A percentile compares a stretch with the other conserved stretches of the same genome.
Evolutionary conservation across 30 jellyfish, hydroid and myxozoan species (phyloP).

Genomic region (Hydractinia echinata): DNA sequence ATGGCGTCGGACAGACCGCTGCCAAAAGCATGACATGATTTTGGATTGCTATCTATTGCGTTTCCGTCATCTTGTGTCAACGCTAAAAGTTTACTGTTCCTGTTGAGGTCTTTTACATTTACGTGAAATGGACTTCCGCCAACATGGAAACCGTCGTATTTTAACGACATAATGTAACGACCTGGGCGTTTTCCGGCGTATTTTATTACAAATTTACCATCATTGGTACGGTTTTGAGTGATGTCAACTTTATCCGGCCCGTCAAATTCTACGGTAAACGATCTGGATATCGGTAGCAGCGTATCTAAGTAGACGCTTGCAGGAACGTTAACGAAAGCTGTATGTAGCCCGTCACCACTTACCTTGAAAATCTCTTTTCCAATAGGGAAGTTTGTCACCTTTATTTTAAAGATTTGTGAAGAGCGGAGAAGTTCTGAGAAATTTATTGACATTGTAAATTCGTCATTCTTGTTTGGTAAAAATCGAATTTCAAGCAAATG

Average conservation of each 20-base stretch:
- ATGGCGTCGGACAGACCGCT: slow-evolving; percentile 50
- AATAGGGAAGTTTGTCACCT: neutral
- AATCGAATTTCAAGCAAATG: slow-evolving; percentile 53
- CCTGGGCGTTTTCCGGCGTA: slow-evolving; percentile 69
- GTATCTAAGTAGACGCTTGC: slow-evolving; percentile 9
- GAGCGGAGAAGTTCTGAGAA: neutral
- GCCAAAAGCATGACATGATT: slow-evolving; percentile 51
- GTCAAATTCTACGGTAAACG: slow-evolving; percentile 66
- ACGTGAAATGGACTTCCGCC: slow-evolving; percentile 77
- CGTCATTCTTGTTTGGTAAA: slow-evolving; percentile 49
- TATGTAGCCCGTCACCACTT: slow-evolving; percentile 25
- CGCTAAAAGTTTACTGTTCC: neutral
- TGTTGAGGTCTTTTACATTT: slow-evolving; percentile 37
- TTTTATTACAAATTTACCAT: slow-evolving; percentile 40
- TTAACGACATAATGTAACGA: slow-evolving; percentile 48
- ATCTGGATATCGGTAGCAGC: neutral
- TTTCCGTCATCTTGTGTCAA: slow-evolving; percentile 22
- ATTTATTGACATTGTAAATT: slow-evolving; percentile 2
- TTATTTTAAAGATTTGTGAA: neutral
- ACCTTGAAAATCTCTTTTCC: neutral
- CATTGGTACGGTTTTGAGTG: slow-evolving; percentile 40
- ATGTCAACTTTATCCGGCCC: slow-evolving; percentile 83
- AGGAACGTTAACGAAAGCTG: slow-evolving; percentile 11
- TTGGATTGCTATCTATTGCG: slow-evolving; percentile 18
- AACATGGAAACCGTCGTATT: slow-evolving; percentile 76